Evolutionary conservation across 2,113 vertebrate genomes (phyloP).

Genomic region (Megalops atlanticus): DNA sequence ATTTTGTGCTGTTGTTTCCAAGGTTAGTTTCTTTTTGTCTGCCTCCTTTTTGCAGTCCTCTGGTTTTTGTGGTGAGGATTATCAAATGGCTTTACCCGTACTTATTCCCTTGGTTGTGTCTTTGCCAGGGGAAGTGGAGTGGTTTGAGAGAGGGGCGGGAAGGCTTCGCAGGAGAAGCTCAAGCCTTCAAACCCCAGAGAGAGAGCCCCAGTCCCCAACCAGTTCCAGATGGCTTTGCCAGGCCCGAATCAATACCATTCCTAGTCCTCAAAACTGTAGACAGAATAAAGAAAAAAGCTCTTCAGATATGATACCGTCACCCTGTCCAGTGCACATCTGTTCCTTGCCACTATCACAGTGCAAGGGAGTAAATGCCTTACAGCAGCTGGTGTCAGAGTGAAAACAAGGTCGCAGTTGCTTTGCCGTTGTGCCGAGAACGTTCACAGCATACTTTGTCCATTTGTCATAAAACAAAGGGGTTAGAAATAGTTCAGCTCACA

Average conservation of each 20-base stretch:
- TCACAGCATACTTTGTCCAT: not conserved
- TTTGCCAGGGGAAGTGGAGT: slow-evolving; percentile 3
- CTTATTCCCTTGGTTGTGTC: not conserved
- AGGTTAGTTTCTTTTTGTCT: not conserved
- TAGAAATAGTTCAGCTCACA: slow-evolving; percentile 5
- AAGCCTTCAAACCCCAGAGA: slow-evolving; percentile 36
- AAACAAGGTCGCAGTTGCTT: not conserved
- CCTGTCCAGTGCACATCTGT: slow-evolving; percentile 8
- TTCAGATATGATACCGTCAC: not conserved
- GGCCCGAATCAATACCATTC: not conserved
- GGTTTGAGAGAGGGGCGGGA: not conserved
- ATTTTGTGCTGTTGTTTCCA: not conserved
- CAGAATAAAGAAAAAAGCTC: not conserved
- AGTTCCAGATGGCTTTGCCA: slow-evolving; percentile 51
- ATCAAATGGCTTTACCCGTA: not conserved
- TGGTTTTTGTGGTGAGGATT: not conserved
- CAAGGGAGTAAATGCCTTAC: not conserved
- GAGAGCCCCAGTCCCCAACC: slow-evolving; percentile 42
- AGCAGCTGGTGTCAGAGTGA: not conserved
- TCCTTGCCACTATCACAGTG: not conserved
- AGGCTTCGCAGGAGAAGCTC: not conserved
- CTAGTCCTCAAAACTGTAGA: not conserved
- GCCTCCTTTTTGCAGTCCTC: not conserved
- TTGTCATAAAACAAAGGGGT: not conserved
- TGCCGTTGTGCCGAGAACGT: not conserved